A percentile compares a stretch with the other conserved stretches of the same genome.
phyloP scores from a whole-genome alignment of 1,140 invertebrate species.

The Globodera ellingtonae region DNA sequence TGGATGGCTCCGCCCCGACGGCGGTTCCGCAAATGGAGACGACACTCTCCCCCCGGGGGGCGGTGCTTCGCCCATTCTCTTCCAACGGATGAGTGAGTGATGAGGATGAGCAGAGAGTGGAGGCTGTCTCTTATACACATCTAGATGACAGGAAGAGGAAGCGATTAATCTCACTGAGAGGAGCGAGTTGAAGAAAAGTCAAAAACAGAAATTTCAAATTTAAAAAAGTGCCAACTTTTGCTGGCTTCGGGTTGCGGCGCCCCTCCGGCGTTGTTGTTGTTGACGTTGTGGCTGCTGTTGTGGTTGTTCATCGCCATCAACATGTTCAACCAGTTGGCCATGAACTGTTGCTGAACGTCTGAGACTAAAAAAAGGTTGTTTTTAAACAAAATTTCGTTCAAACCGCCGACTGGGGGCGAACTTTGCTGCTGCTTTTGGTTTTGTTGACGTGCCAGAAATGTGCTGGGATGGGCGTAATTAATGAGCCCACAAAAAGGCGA shows the following conservation, averaged over 20 bases:
- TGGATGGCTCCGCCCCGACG: neutral
- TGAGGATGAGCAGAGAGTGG: neutral
- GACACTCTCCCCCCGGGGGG: neutral
- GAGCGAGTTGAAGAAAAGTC: no score
- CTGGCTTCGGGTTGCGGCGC: no score
- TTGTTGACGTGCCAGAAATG: neutral
- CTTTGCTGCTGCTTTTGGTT: neutral
- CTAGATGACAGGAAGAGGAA: neutral
- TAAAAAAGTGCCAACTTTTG: no score
- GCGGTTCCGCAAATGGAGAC: constrained; percentile 14
- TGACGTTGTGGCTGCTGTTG: neutral
- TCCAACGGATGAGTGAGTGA: neutral
- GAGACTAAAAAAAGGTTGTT: neutral
- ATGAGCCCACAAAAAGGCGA: neutral
- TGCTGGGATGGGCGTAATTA: neutral
- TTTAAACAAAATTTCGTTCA: neutral
- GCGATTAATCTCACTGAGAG: neutral
- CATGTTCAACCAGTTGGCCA: neutral
- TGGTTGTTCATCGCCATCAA: neutral
- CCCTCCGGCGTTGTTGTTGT: neutral
- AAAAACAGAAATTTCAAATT: neutral
- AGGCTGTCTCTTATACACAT: no score
- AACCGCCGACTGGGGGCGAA: neutral
- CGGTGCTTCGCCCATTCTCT: neutral
- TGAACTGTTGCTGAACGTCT: neutral